Conservation (phyloP, 2,888 invertebrate genomes). For the Ceratothoa steindachneri region DNA sequence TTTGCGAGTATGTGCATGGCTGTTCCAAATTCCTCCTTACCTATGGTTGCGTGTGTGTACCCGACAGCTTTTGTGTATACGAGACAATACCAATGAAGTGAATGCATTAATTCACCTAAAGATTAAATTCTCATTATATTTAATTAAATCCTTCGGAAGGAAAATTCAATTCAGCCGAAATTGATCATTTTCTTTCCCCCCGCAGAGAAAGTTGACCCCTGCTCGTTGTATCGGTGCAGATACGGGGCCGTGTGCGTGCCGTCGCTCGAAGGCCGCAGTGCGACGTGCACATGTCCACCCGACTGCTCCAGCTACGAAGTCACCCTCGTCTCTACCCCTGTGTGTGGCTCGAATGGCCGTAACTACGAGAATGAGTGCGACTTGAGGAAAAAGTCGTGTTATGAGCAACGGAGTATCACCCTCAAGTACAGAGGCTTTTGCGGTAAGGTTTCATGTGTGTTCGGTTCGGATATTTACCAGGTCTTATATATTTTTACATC, state of each 20-base stretch:
- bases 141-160: no score
- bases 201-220: conserved; percentile 20
- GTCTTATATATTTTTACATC: no score
- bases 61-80: no score
- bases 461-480: no score
- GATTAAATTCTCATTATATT: no score
- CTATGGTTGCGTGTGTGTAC: no score
- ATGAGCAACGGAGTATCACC: conserved; percentile 27
- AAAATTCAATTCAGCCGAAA: no score
- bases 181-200: neutral
- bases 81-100: no score
- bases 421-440: conserved; percentile 41
- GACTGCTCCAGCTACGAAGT: conserved; percentile 34
- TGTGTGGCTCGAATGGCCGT: conserved; percentile 46
- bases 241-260: conserved; percentile 42
- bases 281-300: conserved; percentile 38
- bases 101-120: no score
- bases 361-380: conserved; percentile 45
- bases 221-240: conserved; percentile 33
- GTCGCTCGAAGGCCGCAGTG: conserved; percentile 15
- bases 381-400: conserved; percentile 35
- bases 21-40: no score
- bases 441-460: conserved; percentile 35
- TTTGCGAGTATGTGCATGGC: no score
- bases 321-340: conserved; percentile 14